A percentile compares a stretch with the other conserved stretches of the same genome.
Conservation (phyloP, 2,113 vertebrate genomes). For the Ophthalmolycus amberensis region DNA sequence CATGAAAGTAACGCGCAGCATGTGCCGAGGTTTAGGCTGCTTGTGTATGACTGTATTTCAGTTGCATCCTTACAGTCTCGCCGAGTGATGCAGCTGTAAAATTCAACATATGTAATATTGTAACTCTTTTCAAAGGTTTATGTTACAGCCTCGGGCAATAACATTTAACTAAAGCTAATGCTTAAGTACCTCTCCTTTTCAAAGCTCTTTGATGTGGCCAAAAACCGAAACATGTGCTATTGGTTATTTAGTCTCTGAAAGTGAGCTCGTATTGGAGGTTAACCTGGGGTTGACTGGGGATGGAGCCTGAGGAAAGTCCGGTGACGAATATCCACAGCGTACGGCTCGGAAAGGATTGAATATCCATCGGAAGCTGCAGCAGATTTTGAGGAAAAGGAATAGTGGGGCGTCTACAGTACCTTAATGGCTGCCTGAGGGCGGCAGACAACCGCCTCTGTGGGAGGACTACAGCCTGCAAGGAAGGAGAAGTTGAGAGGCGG, state of each 20-base stretch:
- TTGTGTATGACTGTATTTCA: slow-evolving; percentile 11
- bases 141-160: slow-evolving; percentile 53
- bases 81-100: slow-evolving; percentile 42
- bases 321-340: slow-evolving; percentile 25
- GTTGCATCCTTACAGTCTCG: slow-evolving; percentile 9
- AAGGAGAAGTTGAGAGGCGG: slow-evolving; percentile 65
- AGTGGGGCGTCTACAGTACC: slow-evolving; percentile 40
- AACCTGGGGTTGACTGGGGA: slow-evolving; percentile 50
- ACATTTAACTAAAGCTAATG: slow-evolving; percentile 53
- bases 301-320: slow-evolving; percentile 43
- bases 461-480: slow-evolving; percentile 62
- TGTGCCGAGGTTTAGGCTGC: not conserved
- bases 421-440: slow-evolving; percentile 61
- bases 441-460: slow-evolving; percentile 65
- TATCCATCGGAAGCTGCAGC: slow-evolving; percentile 32
- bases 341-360: slow-evolving; percentile 39
- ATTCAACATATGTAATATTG: slow-evolving; percentile 46
- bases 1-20: slow-evolving; percentile 4
- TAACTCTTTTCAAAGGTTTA: slow-evolving; percentile 44
- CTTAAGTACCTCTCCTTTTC: slow-evolving; percentile 59
- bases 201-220: slow-evolving; percentile 69
- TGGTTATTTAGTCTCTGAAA: slow-evolving; percentile 61
- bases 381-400: slow-evolving; percentile 46
- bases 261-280: slow-evolving; percentile 45
- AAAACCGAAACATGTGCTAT: slow-evolving; percentile 53